These are phyloP conservation scores for Phoxinus phoxinus DNA, from an alignment of 2,113 vertebrate species.

Conservation along the genomic window DNA sequence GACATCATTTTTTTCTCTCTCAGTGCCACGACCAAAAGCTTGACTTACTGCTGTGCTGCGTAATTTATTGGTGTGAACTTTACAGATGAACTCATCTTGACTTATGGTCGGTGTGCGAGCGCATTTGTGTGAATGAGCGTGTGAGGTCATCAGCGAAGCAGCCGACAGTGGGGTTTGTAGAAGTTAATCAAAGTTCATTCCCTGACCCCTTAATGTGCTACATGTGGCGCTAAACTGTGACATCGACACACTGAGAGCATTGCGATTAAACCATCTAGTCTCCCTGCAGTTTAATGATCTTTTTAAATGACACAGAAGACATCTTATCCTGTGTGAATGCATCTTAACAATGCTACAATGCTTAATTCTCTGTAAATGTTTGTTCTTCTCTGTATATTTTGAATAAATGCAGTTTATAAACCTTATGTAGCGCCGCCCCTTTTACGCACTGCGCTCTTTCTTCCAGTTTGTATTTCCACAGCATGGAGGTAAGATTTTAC, in stretches of 20 bases:
- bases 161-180: background rate
- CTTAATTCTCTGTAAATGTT: background rate
- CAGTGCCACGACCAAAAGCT: background rate
- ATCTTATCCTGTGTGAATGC: background rate
- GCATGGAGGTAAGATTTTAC: too few species aligned
- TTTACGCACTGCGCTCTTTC: too few species aligned
- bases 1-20: background rate
- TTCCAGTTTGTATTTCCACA: too few species aligned
- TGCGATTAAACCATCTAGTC: background rate
- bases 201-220: conserved; percentile 29
- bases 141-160: conserved; percentile 39
- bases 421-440: too few species aligned
- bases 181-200: conserved; percentile 40
- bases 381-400: conserved; percentile 1
- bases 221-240: conserved; percentile 25
- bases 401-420: background rate
- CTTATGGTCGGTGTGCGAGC: background rate
- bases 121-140: conserved; percentile 28
- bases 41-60: background rate
- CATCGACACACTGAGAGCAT: conserved; percentile 30
- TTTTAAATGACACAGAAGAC: conserved; percentile 23
- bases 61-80: conserved; percentile 43
- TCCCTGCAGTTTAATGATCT: conserved; percentile 11
- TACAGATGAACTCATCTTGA: conserved; percentile 46
- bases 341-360: background rate